Percentiles rank a stretch among this genome's conserved stretches.
Evolutionary conservation across 2,797 vertebrate species (phyloP).

Genomic region (Phoebastria nigripes): DNA sequence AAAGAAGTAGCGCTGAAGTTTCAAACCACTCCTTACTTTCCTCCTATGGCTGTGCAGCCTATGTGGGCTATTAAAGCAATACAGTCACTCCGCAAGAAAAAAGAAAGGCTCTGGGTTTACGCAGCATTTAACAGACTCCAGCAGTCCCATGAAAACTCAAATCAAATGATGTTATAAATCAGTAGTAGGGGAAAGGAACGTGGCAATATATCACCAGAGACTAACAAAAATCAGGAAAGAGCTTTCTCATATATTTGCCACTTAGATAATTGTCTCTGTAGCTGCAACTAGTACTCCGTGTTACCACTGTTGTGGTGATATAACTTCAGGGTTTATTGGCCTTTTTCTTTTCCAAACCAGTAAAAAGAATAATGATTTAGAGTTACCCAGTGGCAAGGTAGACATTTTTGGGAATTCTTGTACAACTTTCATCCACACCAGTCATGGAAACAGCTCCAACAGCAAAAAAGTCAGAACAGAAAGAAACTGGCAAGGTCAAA

Average conservation of each 20-base stretch:
- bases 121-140: neutral
- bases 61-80: neutral
- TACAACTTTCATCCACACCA: neutral
- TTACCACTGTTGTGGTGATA: neutral
- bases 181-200: neutral
- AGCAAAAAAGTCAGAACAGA: neutral
- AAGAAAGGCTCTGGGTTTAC: neutral
- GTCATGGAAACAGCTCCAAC: neutral
- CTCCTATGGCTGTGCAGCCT: neutral
- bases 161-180: neutral
- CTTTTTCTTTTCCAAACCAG: neutral
- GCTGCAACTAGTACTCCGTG: neutral
- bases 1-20: neutral
- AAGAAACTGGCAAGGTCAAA: neutral
- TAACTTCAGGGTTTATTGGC: neutral
- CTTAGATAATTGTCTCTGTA: neutral
- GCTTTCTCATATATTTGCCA: neutral
- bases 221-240: neutral
- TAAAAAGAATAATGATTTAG: neutral
- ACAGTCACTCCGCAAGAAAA: neutral
- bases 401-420: neutral
- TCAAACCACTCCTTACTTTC: neutral
- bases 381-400: neutral
- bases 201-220: neutral
- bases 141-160: neutral